These are phyloP conservation scores for Lacanobia wlatinum DNA, from an alignment of 2,888 invertebrate genomes.

Conservation along the genomic window DNA sequence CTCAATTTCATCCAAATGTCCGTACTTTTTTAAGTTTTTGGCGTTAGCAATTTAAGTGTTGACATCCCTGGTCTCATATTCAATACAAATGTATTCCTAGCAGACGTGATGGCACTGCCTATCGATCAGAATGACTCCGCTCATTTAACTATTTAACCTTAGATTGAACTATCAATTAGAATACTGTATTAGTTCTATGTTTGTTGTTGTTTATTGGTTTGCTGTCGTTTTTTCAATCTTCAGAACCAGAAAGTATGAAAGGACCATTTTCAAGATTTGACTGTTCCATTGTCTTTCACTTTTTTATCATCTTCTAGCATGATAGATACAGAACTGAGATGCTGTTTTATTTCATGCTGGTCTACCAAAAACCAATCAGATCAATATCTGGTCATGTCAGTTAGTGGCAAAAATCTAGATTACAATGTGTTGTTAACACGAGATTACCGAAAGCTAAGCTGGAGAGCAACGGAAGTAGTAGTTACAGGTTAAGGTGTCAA, in stretches of 20 bases:
- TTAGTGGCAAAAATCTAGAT: background rate
- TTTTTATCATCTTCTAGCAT: background rate
- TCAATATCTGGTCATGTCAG: background rate
- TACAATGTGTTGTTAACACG: background rate
- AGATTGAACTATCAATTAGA: slow-evolving; percentile 23
- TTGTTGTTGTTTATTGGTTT: background rate
- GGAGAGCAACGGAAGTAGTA: background rate
- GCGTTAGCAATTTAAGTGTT: too few relatives aligned
- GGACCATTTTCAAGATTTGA: background rate
- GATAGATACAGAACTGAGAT: background rate
- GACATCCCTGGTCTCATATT: background rate
- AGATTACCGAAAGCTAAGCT: background rate
- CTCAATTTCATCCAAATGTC: too few relatives aligned
- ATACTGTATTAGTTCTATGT: slow-evolving; percentile 5
- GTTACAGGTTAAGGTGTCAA: background rate
- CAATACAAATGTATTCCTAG: background rate
- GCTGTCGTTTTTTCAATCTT: background rate
- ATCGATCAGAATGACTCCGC: slow-evolving; percentile 32
- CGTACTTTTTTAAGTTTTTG: too few relatives aligned
- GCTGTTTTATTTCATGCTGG: background rate
- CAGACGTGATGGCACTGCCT: slow-evolving; percentile 16
- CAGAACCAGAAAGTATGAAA: background rate
- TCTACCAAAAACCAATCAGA: background rate
- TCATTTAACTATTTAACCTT: slow-evolving; percentile 29
- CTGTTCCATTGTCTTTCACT: background rate